These are phyloP conservation scores for Smutsia gigantea DNA, from an alignment of 2,797 vertebrate genomes.

Conservation along the genomic window DNA sequence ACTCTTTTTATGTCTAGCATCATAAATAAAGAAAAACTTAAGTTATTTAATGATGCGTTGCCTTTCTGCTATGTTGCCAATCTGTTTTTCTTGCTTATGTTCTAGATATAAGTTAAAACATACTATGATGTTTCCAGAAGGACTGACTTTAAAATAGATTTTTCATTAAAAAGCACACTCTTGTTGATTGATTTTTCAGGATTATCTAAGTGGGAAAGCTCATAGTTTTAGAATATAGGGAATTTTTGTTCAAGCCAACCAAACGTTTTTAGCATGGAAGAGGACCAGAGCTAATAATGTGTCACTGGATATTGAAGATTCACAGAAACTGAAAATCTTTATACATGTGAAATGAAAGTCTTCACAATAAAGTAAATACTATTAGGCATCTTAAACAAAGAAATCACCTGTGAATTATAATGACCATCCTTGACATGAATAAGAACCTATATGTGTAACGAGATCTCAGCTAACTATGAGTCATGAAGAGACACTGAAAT, in stretches of 20 bases:
- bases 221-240: background rate
- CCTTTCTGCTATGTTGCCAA: background rate
- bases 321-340: slow-evolving; percentile 3
- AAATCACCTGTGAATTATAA: slow-evolving; percentile 37
- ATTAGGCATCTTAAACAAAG: background rate
- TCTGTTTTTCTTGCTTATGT: background rate
- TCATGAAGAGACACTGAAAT: slow-evolving; percentile 25
- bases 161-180: background rate
- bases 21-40: background rate
- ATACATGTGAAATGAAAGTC: background rate
- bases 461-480: background rate
- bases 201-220: slow-evolving; percentile 11
- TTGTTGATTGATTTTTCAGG: background rate
- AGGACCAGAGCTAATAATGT: background rate
- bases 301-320: background rate
- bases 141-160: background rate
- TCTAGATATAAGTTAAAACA: slow-evolving; percentile 35
- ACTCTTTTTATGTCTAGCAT: background rate
- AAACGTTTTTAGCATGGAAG: slow-evolving; percentile 9
- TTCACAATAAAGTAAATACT: slow-evolving; percentile 17
- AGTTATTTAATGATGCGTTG: background rate
- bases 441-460: background rate
- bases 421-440: slow-evolving; percentile 29
- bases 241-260: background rate
- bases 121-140: background rate